Evolutionary conservation across 1,140 invertebrate species (phyloP).

Genomic region (Drosophila auraria): DNA sequence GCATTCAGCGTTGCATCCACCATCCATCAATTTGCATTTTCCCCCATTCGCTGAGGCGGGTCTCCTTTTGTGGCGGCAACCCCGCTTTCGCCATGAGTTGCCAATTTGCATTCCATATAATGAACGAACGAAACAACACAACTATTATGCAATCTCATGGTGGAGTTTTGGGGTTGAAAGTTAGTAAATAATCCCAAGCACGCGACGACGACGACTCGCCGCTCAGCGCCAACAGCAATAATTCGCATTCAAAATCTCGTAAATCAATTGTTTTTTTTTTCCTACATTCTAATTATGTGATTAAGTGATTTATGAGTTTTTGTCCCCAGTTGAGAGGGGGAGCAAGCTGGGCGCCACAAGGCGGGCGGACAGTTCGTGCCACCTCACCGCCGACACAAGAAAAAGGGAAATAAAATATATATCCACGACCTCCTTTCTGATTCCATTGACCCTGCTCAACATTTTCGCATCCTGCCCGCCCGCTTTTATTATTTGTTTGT

Average conservation of each 20-base stretch:
- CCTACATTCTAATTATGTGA: slow-evolving; percentile 82
- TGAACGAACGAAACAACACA: slow-evolving; percentile 33
- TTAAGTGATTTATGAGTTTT: slow-evolving; percentile 80
- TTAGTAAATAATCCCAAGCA: slow-evolving; percentile 77
- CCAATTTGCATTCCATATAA: slow-evolving; percentile 49
- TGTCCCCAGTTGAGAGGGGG: slow-evolving; percentile 25
- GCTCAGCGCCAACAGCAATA: slow-evolving; percentile 48
- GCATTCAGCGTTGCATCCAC: slow-evolving; percentile 25
- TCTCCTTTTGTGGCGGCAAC: neutral
- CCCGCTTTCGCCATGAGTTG: slow-evolving; percentile 7
- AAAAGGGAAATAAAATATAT: slow-evolving; percentile 12
- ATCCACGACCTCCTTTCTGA: slow-evolving; percentile 11
- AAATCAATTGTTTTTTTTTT: slow-evolving; percentile 78
- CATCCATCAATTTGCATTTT: slow-evolving; percentile 49
- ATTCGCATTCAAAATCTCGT: slow-evolving; percentile 78
- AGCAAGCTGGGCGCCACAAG: slow-evolving; percentile 13
- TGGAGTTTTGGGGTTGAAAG: slow-evolving; percentile 44
- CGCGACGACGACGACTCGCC: slow-evolving; percentile 51
- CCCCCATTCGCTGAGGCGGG: neutral
- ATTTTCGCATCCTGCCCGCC: slow-evolving; percentile 24
- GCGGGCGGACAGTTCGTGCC: slow-evolving; percentile 1
- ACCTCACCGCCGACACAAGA: neutral
- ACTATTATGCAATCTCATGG: slow-evolving; percentile 50
- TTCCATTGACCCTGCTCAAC: slow-evolving; percentile 70
- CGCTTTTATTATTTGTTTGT: slow-evolving; percentile 62